These are phyloP conservation scores for Sylvicapra grimmia DNA, from an alignment of 2,113 vertebrate genomes.

Conservation along the genomic window DNA sequence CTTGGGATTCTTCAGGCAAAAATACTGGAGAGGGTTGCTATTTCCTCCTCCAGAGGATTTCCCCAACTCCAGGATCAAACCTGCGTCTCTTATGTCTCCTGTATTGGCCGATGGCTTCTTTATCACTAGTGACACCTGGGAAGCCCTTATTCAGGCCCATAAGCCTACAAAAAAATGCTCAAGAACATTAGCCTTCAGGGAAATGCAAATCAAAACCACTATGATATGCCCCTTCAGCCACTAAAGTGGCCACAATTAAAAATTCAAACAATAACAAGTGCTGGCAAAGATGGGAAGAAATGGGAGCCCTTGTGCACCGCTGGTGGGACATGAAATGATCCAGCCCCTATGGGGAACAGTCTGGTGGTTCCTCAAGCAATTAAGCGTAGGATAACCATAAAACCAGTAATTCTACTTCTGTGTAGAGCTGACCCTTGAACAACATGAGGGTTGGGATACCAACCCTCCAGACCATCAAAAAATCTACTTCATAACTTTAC, in stretches of 20 bases:
- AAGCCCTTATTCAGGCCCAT: neutral
- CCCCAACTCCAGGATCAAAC: neutral
- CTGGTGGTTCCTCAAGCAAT: neutral
- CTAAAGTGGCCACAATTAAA: neutral
- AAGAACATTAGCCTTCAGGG: neutral
- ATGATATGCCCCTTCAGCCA: neutral
- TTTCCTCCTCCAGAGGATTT: neutral
- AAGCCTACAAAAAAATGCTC: neutral
- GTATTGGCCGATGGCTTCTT: neutral
- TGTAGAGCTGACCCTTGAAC: neutral
- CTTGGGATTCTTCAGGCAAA: neutral
- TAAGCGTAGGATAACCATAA: neutral
- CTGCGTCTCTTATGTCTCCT: neutral
- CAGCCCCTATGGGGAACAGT: neutral
- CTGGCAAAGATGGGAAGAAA: neutral
- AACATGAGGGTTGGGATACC: neutral
- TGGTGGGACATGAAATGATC: accelerated
- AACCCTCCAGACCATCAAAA: neutral
- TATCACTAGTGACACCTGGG: neutral
- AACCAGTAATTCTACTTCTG: neutral
- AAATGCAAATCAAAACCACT: neutral
- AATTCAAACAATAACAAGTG: neutral
- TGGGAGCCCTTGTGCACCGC: accelerated
- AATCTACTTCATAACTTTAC: neutral
- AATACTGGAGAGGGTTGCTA: neutral